Evolutionary conservation across 2,113 vertebrate genomes (phyloP).

Genomic region (Azemiops feae): DNA sequence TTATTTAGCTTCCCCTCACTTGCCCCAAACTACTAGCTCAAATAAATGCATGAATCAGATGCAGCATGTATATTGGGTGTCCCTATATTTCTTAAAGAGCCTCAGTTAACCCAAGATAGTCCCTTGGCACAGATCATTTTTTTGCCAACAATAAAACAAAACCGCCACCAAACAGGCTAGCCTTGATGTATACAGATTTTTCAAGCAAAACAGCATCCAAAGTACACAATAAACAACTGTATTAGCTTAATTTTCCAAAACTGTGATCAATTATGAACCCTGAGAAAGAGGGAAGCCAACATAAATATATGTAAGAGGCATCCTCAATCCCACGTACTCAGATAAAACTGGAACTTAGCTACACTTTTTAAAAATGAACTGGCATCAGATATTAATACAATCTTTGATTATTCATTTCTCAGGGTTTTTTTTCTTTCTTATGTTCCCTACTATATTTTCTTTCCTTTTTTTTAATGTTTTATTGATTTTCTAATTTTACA

Average conservation of each 20-base stretch:
- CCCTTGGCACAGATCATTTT: background rate
- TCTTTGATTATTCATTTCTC: background rate
- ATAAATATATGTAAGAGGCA: background rate
- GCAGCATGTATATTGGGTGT: conserved; percentile 33
- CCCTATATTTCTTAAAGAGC: background rate
- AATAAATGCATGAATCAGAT: conserved; percentile 55
- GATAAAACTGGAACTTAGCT: background rate
- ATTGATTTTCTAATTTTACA: too few relatives aligned
- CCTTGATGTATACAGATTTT: background rate
- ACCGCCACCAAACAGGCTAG: background rate
- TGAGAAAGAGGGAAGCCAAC: background rate
- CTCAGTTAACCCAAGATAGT: background rate
- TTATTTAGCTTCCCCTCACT: background rate
- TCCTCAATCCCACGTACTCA: background rate
- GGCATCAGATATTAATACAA: background rate
- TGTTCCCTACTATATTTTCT: background rate
- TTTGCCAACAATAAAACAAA: background rate
- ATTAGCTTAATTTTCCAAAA: background rate
- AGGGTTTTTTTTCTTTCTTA: background rate
- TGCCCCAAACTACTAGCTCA: background rate
- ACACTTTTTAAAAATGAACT: background rate
- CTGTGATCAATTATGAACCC: background rate
- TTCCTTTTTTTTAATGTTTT: too few relatives aligned
- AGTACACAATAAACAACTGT: background rate
- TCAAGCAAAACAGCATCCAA: background rate